A percentile compares a stretch with the other conserved stretches of the same genome.
Conservation (phyloP, 2,888 invertebrate genomes). For the Pyrrhia umbra region DNA sequence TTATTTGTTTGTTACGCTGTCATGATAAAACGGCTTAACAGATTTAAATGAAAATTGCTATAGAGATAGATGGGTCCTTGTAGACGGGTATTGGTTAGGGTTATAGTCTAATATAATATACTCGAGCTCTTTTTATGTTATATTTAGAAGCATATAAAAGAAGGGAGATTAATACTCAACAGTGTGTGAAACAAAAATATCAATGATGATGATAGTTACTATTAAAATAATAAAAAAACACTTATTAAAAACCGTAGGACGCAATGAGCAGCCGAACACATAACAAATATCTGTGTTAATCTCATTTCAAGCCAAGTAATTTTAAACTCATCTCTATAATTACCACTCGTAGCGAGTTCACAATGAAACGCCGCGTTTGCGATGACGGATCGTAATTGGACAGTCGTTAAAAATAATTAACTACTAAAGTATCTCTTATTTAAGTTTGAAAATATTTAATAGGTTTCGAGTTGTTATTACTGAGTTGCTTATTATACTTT, state of each 20-base stretch:
- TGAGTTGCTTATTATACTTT: background rate
- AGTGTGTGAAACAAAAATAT: too few relatives aligned
- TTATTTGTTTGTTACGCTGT: too few relatives aligned
- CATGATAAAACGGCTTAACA: too few relatives aligned
- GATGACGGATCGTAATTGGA: slow-evolving; percentile 45
- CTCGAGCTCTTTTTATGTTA: too few relatives aligned
- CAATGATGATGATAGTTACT: too few relatives aligned
- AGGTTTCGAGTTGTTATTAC: background rate
- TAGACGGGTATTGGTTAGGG: too few relatives aligned
- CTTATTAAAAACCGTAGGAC: too few relatives aligned
- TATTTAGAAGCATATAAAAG: too few relatives aligned
- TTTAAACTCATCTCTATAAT: slow-evolving; percentile 52
- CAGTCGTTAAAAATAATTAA: slow-evolving; percentile 45
- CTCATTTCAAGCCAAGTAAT: slow-evolving; percentile 39
- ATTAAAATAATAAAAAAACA: background rate
- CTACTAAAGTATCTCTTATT: slow-evolving; percentile 22
- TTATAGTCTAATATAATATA: too few relatives aligned
- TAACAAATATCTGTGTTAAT: slow-evolving; percentile 35
- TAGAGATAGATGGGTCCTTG: too few relatives aligned
- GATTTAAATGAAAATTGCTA: too few relatives aligned
- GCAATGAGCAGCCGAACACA: slow-evolving; percentile 33
- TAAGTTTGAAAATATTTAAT: slow-evolving; percentile 10
- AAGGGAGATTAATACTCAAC: too few relatives aligned
- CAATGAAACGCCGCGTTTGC: slow-evolving; percentile 30
- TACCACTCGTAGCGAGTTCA: slow-evolving; percentile 28